Evolutionary conservation across 2,113 vertebrate genomes (phyloP).

Genomic region (Podarcis muralis): DNA sequence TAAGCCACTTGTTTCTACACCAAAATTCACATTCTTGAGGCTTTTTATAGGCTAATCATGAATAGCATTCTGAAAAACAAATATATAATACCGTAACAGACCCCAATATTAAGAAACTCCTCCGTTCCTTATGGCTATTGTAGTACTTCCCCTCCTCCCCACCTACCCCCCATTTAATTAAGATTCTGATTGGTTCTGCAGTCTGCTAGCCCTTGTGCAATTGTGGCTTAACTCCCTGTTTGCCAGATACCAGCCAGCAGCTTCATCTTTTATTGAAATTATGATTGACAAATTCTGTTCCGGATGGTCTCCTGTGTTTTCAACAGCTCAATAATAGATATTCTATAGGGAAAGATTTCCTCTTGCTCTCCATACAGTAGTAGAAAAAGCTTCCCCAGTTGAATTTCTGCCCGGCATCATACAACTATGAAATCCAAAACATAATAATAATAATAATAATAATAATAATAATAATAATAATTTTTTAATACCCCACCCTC

Average conservation of each 20-base stretch:
- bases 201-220: neutral
- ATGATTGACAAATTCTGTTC: neutral
- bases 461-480: too few species aligned
- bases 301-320: neutral
- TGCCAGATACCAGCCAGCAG: neutral
- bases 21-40: conserved; percentile 28
- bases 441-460: neutral
- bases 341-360: neutral
- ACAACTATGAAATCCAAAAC: neutral
- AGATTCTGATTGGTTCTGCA: conserved; percentile 1
- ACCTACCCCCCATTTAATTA: neutral
- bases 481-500: too few species aligned
- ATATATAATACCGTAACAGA: neutral
- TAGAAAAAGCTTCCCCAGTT: neutral
- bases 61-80: conserved; percentile 3
- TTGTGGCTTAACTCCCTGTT: conserved; percentile 1
- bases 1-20: conserved; percentile 17
- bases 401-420: neutral
- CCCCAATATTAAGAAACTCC: neutral
- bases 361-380: too few species aligned
- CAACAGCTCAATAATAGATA: neutral
- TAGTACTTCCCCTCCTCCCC: neutral
- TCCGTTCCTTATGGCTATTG: neutral
- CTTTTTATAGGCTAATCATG: conserved; percentile 33
- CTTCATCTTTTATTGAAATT: neutral